These are phyloP conservation scores for Chaetoderma sp. DNA, from an alignment of 2,888 invertebrate genomes.

Conservation along the genomic window DNA sequence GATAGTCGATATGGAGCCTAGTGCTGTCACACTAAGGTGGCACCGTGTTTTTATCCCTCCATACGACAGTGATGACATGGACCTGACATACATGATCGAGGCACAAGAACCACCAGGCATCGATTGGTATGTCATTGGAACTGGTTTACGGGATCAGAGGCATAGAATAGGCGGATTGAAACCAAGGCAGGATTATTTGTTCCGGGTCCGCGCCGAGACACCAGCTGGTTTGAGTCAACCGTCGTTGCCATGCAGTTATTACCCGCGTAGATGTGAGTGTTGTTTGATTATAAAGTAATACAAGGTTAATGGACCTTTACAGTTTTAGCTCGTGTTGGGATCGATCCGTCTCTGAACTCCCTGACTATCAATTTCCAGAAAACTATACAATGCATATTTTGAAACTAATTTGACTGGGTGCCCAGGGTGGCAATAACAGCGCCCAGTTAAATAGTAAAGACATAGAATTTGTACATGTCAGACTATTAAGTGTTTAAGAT, in stretches of 20 bases:
- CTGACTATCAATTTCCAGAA: too few relatives aligned
- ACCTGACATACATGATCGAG: slow-evolving; percentile 10
- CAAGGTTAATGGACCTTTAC: too few relatives aligned
- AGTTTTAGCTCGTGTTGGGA: too few relatives aligned
- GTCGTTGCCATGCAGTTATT: slow-evolving; percentile 82
- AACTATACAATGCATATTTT: too few relatives aligned
- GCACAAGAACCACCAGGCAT: slow-evolving; percentile 36
- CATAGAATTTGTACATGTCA: too few relatives aligned
- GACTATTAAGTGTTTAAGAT: too few relatives aligned
- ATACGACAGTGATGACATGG: slow-evolving; percentile 30
- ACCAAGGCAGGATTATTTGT: slow-evolving; percentile 94
- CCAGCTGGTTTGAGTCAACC: slow-evolving; percentile 97
- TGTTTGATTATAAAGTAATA: too few relatives aligned
- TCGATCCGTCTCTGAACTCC: too few relatives aligned
- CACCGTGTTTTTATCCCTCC: slow-evolving; percentile 48
- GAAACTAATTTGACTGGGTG: too few relatives aligned
- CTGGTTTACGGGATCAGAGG: slow-evolving; percentile 43
- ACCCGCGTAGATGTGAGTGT: too few relatives aligned
- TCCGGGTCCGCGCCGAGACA: slow-evolving; percentile 95
- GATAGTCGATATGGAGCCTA: slow-evolving; percentile 36
- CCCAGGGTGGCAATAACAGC: too few relatives aligned
- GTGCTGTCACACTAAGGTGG: slow-evolving; percentile 52
- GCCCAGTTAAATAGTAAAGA: too few relatives aligned
- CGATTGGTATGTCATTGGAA: slow-evolving; percentile 40
- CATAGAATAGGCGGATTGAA: slow-evolving; percentile 73